Percentiles rank a stretch among this genome's conserved stretches.
Evolutionary conservation across 2,797 vertebrate species (phyloP).

Genomic region (Danio albolineatus): DNA sequence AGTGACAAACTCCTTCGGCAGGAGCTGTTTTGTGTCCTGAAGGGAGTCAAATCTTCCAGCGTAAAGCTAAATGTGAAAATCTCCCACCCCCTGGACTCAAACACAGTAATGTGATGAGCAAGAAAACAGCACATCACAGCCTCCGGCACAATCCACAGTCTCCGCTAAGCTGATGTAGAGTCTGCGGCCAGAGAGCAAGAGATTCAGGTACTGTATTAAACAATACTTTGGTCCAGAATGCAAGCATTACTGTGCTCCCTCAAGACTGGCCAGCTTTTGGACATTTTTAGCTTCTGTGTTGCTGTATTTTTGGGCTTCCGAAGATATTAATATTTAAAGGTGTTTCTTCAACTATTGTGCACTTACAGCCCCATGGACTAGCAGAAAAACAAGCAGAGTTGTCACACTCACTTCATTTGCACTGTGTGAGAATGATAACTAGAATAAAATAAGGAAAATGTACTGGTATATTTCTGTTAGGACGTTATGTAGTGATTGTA

Average conservation of each 20-base stretch:
- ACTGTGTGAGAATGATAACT: too few species aligned
- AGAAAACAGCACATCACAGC: constrained; percentile 58
- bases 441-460: too few species aligned
- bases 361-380: neutral
- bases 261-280: constrained; percentile 7
- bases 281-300: constrained; percentile 10
- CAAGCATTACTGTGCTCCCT: constrained; percentile 4
- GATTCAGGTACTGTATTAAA: constrained; percentile 31
- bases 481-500: too few species aligned
- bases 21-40: constrained; percentile 58
- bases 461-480: too few species aligned
- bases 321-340: constrained; percentile 6
- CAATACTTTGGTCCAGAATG: constrained; percentile 37
- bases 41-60: constrained; percentile 58
- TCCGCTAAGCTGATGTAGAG: constrained; percentile 60
- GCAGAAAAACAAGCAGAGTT: neutral
- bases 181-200: constrained; percentile 45
- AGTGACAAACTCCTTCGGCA: constrained; percentile 60
- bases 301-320: neutral
- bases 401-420: neutral
- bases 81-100: constrained; percentile 51
- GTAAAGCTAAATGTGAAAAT: constrained; percentile 62
- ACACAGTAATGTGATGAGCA: constrained; percentile 57
- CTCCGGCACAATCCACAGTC: constrained; percentile 48
- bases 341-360: neutral